Percentiles rank a stretch among this genome's conserved stretches.
Evolutionary conservation across 2,797 vertebrate genomes (phyloP).

Genomic region (Graptemys geographica): DNA sequence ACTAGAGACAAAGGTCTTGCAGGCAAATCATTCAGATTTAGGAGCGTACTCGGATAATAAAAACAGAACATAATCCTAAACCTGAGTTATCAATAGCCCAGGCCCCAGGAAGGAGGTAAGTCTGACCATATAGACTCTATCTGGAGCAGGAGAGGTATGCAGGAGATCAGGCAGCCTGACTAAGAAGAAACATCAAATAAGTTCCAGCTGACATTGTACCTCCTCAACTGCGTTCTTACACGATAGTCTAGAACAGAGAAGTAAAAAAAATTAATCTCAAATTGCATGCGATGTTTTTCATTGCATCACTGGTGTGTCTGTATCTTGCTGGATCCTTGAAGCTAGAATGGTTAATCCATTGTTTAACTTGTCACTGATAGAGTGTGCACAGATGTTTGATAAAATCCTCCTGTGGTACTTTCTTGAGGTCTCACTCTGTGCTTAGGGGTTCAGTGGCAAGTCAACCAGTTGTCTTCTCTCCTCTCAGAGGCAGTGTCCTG

Average conservation of each 20-base stretch:
- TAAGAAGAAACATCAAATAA: neutral
- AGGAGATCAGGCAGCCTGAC: neutral
- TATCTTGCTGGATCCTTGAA: neutral
- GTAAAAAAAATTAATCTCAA: neutral
- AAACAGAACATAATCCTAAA: too few relatives aligned
- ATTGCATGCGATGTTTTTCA: neutral
- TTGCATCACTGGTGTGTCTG: neutral
- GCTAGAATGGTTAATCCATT: neutral
- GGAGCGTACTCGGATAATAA: neutral
- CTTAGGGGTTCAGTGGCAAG: neutral
- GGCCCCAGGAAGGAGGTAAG: neutral
- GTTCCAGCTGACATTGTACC: neutral
- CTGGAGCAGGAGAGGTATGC: neutral
- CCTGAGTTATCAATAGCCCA: neutral
- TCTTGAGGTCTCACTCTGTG: neutral
- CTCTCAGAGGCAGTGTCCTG: neutral
- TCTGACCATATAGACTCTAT: neutral
- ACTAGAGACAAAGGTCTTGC: too few relatives aligned
- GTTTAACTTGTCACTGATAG: neutral
- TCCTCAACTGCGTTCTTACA: neutral
- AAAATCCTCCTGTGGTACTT: neutral
- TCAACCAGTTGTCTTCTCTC: constrained; percentile 17
- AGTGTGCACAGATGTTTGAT: neutral
- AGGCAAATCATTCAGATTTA: neutral
- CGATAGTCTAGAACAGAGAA: neutral